Conservation (phyloP, 1,140 invertebrate genomes). For the Calliphora vicina region DNA sequence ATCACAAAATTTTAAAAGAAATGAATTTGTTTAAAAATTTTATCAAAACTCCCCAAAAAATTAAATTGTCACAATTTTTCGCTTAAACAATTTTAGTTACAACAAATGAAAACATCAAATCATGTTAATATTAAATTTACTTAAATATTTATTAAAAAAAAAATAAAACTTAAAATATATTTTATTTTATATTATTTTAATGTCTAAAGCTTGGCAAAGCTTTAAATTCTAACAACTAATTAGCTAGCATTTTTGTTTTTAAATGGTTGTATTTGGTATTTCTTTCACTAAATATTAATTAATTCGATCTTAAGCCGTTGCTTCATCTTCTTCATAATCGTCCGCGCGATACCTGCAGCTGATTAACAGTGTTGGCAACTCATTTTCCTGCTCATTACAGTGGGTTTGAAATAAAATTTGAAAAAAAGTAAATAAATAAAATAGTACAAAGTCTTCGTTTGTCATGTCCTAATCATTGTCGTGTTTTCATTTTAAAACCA, state of each 20-base stretch:
- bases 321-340: background rate
- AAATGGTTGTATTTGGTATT: background rate
- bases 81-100: no score
- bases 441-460: no score
- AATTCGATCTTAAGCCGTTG: background rate
- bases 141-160: background rate
- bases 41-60: no score
- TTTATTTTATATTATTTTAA: background rate
- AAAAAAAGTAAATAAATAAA: no score
- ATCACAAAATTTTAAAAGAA: no score
- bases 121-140: background rate
- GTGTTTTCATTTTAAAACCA: no score
- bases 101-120: no score
- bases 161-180: background rate
- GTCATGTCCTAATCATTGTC: no score
- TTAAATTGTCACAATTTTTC: no score
- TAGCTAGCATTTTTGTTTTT: conserved; percentile 3
- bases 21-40: no score
- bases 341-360: background rate
- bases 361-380: background rate
- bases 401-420: background rate
- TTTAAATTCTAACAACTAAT: conserved; percentile 10
- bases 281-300: background rate
- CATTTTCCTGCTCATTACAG: background rate
- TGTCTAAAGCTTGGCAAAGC: background rate